Evolutionary conservation across 1,140 invertebrate species (phyloP), one percentile per base, ranked within the genome.

Genomic region (Nomia melanderi): DNA sequence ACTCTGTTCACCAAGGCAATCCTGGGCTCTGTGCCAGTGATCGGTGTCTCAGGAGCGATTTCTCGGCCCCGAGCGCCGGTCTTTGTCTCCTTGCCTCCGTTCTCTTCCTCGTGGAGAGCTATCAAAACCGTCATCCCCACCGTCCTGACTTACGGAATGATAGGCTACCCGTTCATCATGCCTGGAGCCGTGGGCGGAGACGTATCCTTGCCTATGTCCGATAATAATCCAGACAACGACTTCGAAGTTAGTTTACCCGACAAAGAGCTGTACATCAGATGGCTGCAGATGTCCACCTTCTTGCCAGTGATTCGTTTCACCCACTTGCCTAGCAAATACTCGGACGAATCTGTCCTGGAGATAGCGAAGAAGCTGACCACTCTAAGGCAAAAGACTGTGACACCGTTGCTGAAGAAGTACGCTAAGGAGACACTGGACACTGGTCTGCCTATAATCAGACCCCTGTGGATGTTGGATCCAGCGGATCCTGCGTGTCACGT

Each of bases 281-380:
- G 98, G 98, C 90, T 99, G n/a, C 97, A 99, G 88, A 91, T 98
- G 75, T 96, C 96, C n/a, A 96, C 97, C 0, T 99, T 99, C 88
- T 88, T 99, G 59, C 97, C 98, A 0, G 96, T 98, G 0, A 96
- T 99, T 88, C 96, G 90, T 12, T 98, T 98, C 82, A 97, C 97
- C 0, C 95, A 97, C 86, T 90, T 97, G 8, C 98, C 98, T 0
- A 97, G 96, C 86, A 96, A 97, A 85, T 98, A 98, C 86, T 95
- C 95, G 20, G 95, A 96, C 83, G 94, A 95, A 23, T 93, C 94
- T 50, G 95, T 98, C 0, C 90, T 97, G 1, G 95, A 97, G 57
- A 94, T 96, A 88, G 96, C 96, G 0, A 96, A 96, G 83, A 94
- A 94, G 76, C 89, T 98, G 75, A 96, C 97, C 0, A 88, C 93